These are phyloP conservation scores for Gobiocypris rarus DNA, from an alignment of 2,113 vertebrate genomes.

Conservation along the genomic window DNA sequence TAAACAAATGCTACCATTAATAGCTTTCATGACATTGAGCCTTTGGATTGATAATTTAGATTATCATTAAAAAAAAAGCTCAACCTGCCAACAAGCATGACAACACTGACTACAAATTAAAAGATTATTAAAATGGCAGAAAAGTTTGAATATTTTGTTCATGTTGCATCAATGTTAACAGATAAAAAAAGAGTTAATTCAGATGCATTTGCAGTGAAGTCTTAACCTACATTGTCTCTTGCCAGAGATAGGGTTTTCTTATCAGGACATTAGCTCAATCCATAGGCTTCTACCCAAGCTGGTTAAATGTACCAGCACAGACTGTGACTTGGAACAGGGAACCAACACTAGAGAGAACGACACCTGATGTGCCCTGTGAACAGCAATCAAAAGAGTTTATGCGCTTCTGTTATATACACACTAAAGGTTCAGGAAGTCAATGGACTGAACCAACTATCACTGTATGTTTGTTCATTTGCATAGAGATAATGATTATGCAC, in stretches of 20 bases:
- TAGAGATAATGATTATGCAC: not conserved
- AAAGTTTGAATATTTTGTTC: not conserved
- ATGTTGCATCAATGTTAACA: not conserved
- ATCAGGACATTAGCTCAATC: conserved; percentile 21
- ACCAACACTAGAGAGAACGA: not conserved
- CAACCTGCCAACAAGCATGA: too few relatives aligned
- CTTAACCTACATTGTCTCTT: conserved; percentile 27
- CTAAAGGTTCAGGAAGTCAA: not conserved
- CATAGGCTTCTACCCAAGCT: not conserved
- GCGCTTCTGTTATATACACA: not conserved
- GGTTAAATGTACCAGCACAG: conserved; percentile 24
- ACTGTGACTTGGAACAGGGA: conserved; percentile 12
- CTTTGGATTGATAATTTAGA: not conserved
- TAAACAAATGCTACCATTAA: not conserved
- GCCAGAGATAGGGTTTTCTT: conserved; percentile 6
- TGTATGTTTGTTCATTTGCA: not conserved
- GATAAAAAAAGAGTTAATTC: not conserved
- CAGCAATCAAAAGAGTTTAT: not conserved
- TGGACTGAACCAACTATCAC: not conserved
- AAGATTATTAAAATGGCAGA: not conserved
- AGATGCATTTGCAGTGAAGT: not conserved
- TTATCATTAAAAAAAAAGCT: too few relatives aligned
- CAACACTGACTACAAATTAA: not conserved
- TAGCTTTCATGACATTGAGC: not conserved
- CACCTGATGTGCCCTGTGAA: not conserved